Percentiles rank a stretch among this genome's conserved stretches.
These are phyloP conservation scores for Eretmocerus hayati DNA, from an alignment of 2,888 invertebrate species.

Conservation along the genomic window DNA sequence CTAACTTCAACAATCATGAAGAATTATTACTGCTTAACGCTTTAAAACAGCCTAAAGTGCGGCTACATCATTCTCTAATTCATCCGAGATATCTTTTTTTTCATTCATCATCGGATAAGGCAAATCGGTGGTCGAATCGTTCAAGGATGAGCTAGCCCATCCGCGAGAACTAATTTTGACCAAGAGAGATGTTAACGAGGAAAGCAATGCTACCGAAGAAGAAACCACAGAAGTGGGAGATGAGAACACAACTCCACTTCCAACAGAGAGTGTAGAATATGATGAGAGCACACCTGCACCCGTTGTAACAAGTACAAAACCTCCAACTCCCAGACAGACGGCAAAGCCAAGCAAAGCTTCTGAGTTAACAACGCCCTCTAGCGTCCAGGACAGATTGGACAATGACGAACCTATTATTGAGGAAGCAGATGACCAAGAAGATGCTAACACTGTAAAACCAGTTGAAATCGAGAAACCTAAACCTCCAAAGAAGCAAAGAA, in stretches of 20 bases:
- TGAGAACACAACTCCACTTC: too few species aligned
- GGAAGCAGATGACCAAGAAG: neutral
- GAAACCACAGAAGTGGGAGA: too few species aligned
- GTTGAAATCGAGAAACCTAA: neutral
- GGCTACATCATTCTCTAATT: neutral
- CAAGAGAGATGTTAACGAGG: slow-evolving; percentile 3
- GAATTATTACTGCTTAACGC: too few species aligned
- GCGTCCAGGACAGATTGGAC: neutral
- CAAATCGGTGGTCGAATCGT: slow-evolving; percentile 21
- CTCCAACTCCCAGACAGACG: too few species aligned
- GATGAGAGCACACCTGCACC: too few species aligned
- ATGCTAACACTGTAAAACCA: neutral
- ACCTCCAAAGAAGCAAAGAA: slow-evolving; percentile 4
- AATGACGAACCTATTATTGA: neutral
- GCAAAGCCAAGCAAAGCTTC: too few species aligned
- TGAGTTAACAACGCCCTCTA: too few species aligned
- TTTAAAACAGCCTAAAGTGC: neutral
- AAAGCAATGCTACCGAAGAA: neutral
- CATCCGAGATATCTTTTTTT: slow-evolving; percentile 14
- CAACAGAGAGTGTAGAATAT: too few species aligned
- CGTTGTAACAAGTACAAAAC: too few species aligned
- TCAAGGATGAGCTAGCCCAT: slow-evolving; percentile 6
- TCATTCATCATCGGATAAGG: slow-evolving; percentile 15
- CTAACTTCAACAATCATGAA: too few species aligned
- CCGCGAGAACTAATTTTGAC: neutral